phyloP scores from a whole-genome alignment of 2,797 vertebrate species.

The Poecilia picta region DNA sequence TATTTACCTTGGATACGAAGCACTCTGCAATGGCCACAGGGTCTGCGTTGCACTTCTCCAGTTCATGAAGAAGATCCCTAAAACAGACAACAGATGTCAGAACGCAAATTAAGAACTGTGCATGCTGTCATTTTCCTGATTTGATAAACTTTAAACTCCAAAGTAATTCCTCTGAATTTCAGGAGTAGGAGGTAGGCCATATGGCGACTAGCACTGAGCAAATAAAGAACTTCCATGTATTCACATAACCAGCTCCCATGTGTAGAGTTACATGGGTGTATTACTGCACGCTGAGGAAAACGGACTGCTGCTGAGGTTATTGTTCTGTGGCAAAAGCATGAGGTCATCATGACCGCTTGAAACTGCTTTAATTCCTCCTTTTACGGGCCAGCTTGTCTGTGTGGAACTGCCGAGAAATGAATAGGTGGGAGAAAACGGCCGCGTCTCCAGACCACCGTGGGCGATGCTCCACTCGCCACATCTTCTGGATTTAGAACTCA shows the following conservation, averaged over 20 bases:
- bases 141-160: slow-evolving; percentile 17
- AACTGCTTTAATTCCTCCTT: slow-evolving; percentile 57
- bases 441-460: slow-evolving; percentile 60
- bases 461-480: slow-evolving; percentile 42
- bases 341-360: slow-evolving; percentile 61
- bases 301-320: slow-evolving; percentile 46
- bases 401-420: slow-evolving; percentile 54
- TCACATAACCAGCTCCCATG: slow-evolving; percentile 53
- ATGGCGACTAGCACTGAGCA: slow-evolving; percentile 45
- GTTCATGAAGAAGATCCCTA: slow-evolving; percentile 92
- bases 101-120: neutral
- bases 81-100: slow-evolving; percentile 39
- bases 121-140: neutral
- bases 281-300: slow-evolving; percentile 12
- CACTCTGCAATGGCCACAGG: slow-evolving; percentile 97
- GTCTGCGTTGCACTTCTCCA: slow-evolving; percentile 95
- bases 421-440: slow-evolving; percentile 43
- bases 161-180: slow-evolving; percentile 32
- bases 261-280: slow-evolving; percentile 8
- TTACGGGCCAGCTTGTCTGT: slow-evolving; percentile 46
- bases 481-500: slow-evolving; percentile 20
- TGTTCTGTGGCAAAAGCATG: slow-evolving; percentile 67
- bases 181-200: slow-evolving; percentile 32
- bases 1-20: slow-evolving; percentile 96
- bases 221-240: slow-evolving; percentile 73